phyloP scores from a whole-genome alignment of 1,140 invertebrate species.

The Sycophaga agraensis region DNA sequence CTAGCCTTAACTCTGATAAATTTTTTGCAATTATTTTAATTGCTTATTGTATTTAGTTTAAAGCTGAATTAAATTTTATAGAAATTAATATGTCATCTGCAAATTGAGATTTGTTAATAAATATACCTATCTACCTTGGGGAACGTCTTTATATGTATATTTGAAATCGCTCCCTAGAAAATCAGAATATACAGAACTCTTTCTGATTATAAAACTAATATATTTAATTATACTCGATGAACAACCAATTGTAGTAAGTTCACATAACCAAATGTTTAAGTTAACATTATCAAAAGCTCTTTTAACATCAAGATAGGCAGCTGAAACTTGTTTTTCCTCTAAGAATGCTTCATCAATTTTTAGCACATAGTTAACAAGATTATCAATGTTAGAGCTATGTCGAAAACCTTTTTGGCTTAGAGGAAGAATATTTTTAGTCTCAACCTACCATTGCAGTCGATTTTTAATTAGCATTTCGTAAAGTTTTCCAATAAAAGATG shows the following conservation, averaged over 20 bases:
- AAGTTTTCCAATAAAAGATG: constrained; percentile 30
- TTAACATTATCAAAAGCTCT: constrained; percentile 7
- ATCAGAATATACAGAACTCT: neutral
- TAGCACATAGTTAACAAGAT: neutral
- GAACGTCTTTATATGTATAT: neutral
- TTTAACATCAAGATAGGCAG: neutral
- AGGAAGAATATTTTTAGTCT: neutral
- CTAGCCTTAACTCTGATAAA: neutral
- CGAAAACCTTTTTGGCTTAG: neutral
- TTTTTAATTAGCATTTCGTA: constrained; percentile 3
- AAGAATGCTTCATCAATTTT: neutral
- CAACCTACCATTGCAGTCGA: neutral
- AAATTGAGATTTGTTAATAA: neutral
- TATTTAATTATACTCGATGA: neutral
- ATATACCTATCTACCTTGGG: neutral
- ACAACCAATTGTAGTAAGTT: neutral
- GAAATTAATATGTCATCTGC: neutral
- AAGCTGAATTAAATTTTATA: neutral
- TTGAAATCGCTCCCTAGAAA: neutral
- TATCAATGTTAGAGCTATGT: neutral
- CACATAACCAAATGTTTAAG: neutral
- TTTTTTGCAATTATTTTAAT: neutral
- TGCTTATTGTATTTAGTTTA: neutral
- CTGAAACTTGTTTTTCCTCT: neutral
- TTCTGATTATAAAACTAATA: neutral